phyloP scores from a whole-genome alignment of 2,113 vertebrate species.

The Alligator sinensis region DNA sequence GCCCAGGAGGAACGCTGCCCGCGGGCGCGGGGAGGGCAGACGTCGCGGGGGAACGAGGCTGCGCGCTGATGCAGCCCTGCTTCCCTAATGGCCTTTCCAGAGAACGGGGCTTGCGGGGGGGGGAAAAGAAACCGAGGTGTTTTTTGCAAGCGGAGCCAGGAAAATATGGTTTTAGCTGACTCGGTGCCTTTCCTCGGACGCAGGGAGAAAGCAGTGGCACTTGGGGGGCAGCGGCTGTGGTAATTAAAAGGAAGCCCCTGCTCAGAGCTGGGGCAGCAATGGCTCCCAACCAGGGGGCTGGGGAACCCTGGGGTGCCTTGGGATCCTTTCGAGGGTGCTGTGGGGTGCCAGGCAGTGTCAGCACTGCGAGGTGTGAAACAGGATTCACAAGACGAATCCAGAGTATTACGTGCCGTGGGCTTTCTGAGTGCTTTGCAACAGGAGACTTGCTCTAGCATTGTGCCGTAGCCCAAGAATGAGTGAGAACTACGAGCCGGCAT shows the following conservation, averaged over 20 bases:
- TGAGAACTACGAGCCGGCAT: too few species aligned
- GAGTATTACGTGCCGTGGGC: too few species aligned
- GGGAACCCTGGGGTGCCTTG: neutral
- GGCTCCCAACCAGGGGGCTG: rapidly evolving
- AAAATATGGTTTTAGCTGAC: conserved; percentile 33
- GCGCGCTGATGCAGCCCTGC: neutral
- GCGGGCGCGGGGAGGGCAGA: too few species aligned
- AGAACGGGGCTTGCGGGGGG: neutral
- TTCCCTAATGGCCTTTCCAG: neutral
- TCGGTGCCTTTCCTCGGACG: conserved; percentile 9
- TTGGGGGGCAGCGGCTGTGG: neutral
- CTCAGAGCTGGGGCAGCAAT: rapidly evolving
- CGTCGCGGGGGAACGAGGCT: rapidly evolving
- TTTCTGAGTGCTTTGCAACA: too few species aligned
- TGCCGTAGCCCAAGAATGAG: too few species aligned
- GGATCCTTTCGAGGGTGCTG: too few species aligned
- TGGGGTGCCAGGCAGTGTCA: too few species aligned
- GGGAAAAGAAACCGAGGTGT: conserved; percentile 4
- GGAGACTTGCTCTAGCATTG: too few species aligned
- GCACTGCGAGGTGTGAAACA: too few species aligned
- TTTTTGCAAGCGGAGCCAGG: conserved; percentile 40
- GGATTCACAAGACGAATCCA: too few species aligned
- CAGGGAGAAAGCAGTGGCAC: neutral
- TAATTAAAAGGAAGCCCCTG: neutral
- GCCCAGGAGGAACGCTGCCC: too few species aligned